Percentiles rank a stretch among this genome's conserved stretches.
Evolutionary conservation across 1,140 invertebrate genomes (phyloP).

Genomic region (Glomeris maerens): DNA sequence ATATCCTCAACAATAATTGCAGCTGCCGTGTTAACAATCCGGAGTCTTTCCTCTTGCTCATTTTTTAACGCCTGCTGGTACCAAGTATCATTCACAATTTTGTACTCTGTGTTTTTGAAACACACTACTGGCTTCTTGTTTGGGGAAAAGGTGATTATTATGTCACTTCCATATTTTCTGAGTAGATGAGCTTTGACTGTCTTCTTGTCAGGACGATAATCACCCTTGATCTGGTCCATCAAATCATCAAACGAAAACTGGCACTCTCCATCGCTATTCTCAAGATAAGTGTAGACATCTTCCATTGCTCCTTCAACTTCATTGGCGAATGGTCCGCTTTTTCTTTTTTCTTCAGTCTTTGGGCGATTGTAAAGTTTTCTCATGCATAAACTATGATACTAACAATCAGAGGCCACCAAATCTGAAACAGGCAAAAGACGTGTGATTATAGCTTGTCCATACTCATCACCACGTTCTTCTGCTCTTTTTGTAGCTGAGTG

Average conservation of each 20-base stretch:
- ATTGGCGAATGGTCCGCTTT: no score
- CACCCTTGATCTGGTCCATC: slow-evolving; percentile 7
- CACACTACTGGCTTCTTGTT: slow-evolving; percentile 1
- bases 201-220: slow-evolving; percentile 11
- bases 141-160: slow-evolving; percentile 3
- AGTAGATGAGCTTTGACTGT: slow-evolving; percentile 14
- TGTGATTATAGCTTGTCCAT: no score
- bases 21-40: slow-evolving; percentile 23
- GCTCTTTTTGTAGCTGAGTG: no score
- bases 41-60: slow-evolving; percentile 10
- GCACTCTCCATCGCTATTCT: slow-evolving; percentile 10
- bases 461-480: no score
- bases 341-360: no score
- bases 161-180: slow-evolving; percentile 15
- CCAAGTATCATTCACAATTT: slow-evolving; percentile 13
- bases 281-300: slow-evolving; percentile 4
- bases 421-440: no score
- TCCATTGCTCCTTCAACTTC: no score
- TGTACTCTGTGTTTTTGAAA: slow-evolving; percentile 13
- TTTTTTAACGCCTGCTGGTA: slow-evolving; percentile 2
- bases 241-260: slow-evolving; percentile 6
- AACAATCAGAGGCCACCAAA: no score
- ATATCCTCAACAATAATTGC: slow-evolving; percentile 27
- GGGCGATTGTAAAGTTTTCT: no score
- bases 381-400: no score